Evolutionary conservation across 2,888 invertebrate genomes (phyloP), one percentile per base, ranked within the genome.

Genomic region (Anorthoa munda): DNA sequence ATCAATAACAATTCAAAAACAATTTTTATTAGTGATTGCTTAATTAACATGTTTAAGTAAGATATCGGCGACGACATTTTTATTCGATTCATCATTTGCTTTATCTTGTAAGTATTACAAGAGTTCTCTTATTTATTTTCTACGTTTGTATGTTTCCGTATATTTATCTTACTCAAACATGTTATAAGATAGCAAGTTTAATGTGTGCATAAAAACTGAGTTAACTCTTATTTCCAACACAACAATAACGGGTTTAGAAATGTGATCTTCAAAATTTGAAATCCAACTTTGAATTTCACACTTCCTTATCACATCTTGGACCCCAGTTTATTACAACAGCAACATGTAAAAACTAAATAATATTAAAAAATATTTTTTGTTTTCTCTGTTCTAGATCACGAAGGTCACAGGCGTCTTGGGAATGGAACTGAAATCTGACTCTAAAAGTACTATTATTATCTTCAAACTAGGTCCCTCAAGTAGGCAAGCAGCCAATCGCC

Each of bases 291-390:
- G 90, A 92, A 91, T 90, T 92, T 86, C 86, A 89, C 90, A 87
- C 86, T 87, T 85, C 89, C 85, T 74, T 87, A 91, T 90, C 90
- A 92, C 91, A 92, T 90, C 86, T 95, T 95, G 95, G 95, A 95
- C 95, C 95, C 95, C 93, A 93, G 93, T 91, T 91, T 90, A 90
- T 92, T 90, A 89, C 91, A 93, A 94, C 93, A 94, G 93, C 92
- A 94, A 94, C 93, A 91, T 91, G 89, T 92, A 91, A 92, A 92
- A 95, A 94, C 92, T 91, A 92, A 95, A 94, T 87, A 90, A 87
- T 92, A 86, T 92, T 92, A 93, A 93, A 94, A 95, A 95, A 94
- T 93, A 91, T 88, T 81, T 86, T 84, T 90, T 86, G 88, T 88
- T 88, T 86, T 90, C 92, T 95, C 92, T 93, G 93, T 90, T 90